These are phyloP conservation scores for Heliconius charithonia DNA, from an alignment of 2,888 invertebrate species.

Conservation along the genomic window DNA sequence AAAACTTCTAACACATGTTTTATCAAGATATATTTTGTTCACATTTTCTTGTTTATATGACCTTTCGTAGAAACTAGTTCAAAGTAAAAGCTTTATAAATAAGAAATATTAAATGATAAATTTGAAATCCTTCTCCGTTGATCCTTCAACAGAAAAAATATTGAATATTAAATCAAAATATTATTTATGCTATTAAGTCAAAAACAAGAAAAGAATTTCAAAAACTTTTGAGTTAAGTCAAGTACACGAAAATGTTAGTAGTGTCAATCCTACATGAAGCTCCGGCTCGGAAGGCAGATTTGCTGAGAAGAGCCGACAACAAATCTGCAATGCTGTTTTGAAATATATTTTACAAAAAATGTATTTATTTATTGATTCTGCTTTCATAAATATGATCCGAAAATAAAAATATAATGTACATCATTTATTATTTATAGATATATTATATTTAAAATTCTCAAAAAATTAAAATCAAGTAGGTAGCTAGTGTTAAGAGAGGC, in stretches of 20 bases:
- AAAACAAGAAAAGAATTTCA: too few species aligned
- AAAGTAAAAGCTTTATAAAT: not conserved
- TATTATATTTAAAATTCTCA: not conserved
- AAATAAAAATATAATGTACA: not conserved
- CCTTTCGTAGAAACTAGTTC: not conserved
- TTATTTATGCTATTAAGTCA: too few species aligned
- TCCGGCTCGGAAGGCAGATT: not conserved
- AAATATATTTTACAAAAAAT: not conserved
- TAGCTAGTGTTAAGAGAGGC: slow-evolving; percentile 62
- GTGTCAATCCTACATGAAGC: not conserved
- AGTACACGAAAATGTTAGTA: not conserved
- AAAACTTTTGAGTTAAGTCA: not conserved
- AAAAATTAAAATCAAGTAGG: slow-evolving; percentile 45
- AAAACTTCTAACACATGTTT: slow-evolving; percentile 16
- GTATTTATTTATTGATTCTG: not conserved
- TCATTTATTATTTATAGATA: not conserved
- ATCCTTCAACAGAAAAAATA: too few species aligned
- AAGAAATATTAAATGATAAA: too few species aligned
- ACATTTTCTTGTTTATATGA: not conserved
- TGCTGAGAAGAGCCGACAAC: not conserved
- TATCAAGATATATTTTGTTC: not conserved
- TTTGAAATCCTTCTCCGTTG: too few species aligned
- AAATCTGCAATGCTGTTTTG: not conserved
- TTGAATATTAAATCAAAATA: too few species aligned
- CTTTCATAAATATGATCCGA: too few species aligned